Percentiles rank a stretch among this genome's conserved stretches.
Conservation (phyloP, 2,888 invertebrate genomes). For the Lobophora halterata region DNA sequence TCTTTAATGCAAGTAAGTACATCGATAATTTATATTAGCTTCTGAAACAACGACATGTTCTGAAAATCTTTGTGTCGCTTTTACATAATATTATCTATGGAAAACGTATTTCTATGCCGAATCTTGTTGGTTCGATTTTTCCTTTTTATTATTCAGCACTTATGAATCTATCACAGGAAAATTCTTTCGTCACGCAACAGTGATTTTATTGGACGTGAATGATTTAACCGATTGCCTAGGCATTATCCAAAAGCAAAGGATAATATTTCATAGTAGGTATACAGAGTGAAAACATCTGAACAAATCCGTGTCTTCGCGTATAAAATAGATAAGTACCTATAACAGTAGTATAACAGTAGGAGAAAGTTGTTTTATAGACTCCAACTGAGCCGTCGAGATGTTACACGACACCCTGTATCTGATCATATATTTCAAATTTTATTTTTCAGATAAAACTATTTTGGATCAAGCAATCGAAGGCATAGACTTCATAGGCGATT, state of each 20-base stretch:
- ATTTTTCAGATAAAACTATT: constrained; percentile 84
- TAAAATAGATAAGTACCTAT: too few species aligned
- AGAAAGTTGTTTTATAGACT: too few species aligned
- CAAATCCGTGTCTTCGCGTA: too few species aligned
- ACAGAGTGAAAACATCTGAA: too few species aligned
- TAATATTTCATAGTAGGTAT: constrained; percentile 1
- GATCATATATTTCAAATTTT: too few species aligned
- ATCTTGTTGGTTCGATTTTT: constrained; percentile 27
- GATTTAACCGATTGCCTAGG: constrained; percentile 8
- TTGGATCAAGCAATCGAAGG: constrained; percentile 84
- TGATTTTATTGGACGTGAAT: constrained; percentile 29
- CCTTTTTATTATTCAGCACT: constrained; percentile 53
- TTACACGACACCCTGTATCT: too few species aligned
- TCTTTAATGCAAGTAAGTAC: constrained; percentile 14
- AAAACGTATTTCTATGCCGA: constrained; percentile 34
- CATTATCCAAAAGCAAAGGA: neutral
- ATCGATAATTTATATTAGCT: constrained; percentile 15
- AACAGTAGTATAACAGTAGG: too few species aligned
- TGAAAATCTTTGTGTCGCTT: constrained; percentile 6
- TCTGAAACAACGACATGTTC: too few species aligned
- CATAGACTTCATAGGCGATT: constrained; percentile 80
- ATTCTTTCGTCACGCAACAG: constrained; percentile 50
- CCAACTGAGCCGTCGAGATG: too few species aligned
- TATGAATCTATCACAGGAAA: constrained; percentile 42
- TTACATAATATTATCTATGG: constrained; percentile 20